Percentiles rank a stretch among this genome's conserved stretches.
Conservation (phyloP, 92 coral and sea anemone genomes). For the Phymanthus crucifer region DNA sequence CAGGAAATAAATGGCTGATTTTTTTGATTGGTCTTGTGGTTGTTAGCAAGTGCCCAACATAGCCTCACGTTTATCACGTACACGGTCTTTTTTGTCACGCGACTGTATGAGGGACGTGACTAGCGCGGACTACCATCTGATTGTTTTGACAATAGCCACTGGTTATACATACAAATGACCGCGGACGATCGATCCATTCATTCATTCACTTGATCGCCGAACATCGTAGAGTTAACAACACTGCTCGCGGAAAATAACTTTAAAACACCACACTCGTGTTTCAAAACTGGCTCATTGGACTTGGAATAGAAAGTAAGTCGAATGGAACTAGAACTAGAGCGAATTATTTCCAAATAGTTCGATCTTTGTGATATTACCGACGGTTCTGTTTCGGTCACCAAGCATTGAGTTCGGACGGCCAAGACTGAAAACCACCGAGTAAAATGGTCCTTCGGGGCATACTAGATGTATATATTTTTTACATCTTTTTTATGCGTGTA, state of each 20-base stretch:
- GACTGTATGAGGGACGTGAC: slow-evolving; percentile 20
- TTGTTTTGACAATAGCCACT: slow-evolving; percentile 22
- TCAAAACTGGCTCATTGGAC: background rate
- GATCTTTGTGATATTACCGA: background rate
- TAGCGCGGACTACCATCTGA: slow-evolving; percentile 1
- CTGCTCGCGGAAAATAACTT: background rate
- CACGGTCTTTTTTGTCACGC: background rate
- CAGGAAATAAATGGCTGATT: background rate
- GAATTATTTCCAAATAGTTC: background rate
- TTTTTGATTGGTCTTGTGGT: background rate
- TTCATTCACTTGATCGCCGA: slow-evolving; percentile 21
- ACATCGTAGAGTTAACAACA: background rate
- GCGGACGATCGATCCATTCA: slow-evolving; percentile 4
- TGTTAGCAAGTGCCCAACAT: background rate
- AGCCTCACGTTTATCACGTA: background rate
- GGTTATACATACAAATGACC: slow-evolving; percentile 15
- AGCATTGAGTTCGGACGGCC: background rate
- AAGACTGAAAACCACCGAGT: background rate
- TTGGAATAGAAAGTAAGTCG: slow-evolving; percentile 27
- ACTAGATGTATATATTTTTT: background rate
- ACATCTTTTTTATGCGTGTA: background rate
- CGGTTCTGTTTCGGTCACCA: background rate
- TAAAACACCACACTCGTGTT: background rate
- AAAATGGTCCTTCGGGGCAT: background rate
- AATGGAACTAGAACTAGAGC: background rate